Evolutionary conservation across 2,113 vertebrate genomes (phyloP).

Genomic region (Myiozetetes cayanensis): DNA sequence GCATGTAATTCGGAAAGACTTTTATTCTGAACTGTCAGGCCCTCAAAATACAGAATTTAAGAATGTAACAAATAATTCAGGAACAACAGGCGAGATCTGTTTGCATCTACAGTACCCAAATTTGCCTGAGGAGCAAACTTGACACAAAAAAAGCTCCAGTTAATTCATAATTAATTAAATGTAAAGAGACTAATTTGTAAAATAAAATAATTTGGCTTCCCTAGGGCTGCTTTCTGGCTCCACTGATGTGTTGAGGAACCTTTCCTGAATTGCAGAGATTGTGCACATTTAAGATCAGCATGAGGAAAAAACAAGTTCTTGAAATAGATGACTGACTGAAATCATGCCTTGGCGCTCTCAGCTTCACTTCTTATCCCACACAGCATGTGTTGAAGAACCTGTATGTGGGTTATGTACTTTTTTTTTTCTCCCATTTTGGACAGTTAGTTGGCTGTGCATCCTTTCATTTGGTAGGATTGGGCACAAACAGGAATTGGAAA

Average conservation of each 20-base stretch:
- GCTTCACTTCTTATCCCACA: not conserved
- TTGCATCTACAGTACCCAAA: not conserved
- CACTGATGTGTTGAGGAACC: not conserved
- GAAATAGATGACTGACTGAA: not conserved
- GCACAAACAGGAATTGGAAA: not conserved
- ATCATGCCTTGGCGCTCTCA: not conserved
- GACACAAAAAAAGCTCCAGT: not conserved
- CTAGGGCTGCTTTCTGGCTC: fast-evolving
- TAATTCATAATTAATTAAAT: not conserved
- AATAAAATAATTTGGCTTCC: not conserved
- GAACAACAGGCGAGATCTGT: not conserved
- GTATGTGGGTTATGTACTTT: not conserved
- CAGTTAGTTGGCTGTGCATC: not conserved
- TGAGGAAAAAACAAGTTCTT: not conserved
- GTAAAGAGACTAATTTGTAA: not conserved
- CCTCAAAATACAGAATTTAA: not conserved
- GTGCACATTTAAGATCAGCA: not conserved
- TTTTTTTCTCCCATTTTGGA: not conserved
- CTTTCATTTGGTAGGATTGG: not conserved
- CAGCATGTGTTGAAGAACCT: not conserved
- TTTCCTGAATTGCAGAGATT: not conserved
- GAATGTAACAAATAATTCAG: not conserved
- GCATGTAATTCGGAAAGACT: not conserved
- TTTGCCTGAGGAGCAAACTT: not conserved
- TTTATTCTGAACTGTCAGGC: not conserved